These are phyloP conservation scores for Eurosta solidaginis DNA, from an alignment of 1,140 invertebrate species.

Conservation along the genomic window DNA sequence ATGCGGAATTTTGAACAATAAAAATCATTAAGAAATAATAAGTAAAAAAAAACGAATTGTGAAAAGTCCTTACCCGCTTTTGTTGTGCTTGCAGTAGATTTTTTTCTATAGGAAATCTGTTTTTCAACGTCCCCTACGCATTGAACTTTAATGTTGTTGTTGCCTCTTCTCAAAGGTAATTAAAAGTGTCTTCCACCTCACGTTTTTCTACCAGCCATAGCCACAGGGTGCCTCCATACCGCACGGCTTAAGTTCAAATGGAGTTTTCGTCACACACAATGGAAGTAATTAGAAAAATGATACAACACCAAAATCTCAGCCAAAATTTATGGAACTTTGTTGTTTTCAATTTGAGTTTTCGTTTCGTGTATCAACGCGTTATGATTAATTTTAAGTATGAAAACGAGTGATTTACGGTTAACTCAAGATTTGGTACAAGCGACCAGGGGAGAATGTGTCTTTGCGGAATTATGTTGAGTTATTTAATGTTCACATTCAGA, in stretches of 20 bases:
- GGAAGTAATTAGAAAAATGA: slow-evolving; percentile 25
- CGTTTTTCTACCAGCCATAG: not conserved
- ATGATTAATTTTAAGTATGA: too few species aligned
- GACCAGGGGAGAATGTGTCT: too few species aligned
- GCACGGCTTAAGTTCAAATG: not conserved
- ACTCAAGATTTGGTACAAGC: too few species aligned
- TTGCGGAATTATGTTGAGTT: not conserved
- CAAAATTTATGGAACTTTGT: not conserved
- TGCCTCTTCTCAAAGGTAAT: slow-evolving; percentile 13
- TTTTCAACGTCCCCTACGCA: too few species aligned
- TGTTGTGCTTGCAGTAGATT: not conserved
- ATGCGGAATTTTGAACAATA: too few species aligned
- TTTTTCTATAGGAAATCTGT: too few species aligned
- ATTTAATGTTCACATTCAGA: too few species aligned
- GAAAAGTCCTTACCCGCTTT: too few species aligned
- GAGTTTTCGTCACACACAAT: not conserved
- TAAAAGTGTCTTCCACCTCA: not conserved
- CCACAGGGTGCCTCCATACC: not conserved
- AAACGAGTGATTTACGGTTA: too few species aligned
- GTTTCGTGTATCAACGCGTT: not conserved
- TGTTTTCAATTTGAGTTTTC: not conserved
- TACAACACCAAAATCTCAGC: not conserved
- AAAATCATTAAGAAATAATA: too few species aligned
- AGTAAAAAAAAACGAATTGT: too few species aligned
- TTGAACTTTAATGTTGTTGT: too few species aligned